phyloP scores from a whole-genome alignment of 2,113 vertebrate genomes.

The Martes martes region DNA sequence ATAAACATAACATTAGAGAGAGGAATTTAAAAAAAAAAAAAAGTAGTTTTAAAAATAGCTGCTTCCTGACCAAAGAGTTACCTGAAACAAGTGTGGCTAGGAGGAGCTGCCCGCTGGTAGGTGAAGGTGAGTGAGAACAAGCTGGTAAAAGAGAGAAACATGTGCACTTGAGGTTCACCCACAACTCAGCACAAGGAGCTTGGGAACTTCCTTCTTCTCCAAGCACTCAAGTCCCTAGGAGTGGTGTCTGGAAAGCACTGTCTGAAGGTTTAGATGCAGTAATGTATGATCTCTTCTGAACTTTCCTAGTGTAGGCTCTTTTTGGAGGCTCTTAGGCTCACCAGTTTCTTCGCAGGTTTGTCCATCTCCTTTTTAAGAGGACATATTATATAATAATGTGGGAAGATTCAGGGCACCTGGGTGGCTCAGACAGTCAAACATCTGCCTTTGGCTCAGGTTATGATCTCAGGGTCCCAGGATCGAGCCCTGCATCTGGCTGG shows the following conservation, averaged over 20 bases:
- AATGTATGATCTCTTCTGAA: neutral
- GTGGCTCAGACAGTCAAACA: no score
- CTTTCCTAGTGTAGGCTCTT: neutral
- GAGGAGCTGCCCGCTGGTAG: neutral
- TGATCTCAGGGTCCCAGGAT: no score
- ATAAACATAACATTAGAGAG: neutral
- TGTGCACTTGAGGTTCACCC: neutral
- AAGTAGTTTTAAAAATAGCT: neutral
- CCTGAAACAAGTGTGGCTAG: neutral
- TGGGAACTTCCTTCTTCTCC: neutral
- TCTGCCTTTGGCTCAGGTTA: no score
- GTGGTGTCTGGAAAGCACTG: no score
- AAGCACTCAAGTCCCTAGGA: neutral
- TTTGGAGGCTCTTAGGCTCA: neutral
- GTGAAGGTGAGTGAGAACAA: neutral
- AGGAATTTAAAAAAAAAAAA: neutral
- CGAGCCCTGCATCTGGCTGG: no score
- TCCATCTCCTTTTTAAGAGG: neutral
- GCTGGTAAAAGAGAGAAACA: neutral
- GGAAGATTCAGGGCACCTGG: neutral
- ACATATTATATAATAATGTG: neutral
- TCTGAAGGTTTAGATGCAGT: neutral
- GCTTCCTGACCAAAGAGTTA: neutral
- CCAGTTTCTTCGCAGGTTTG: neutral
- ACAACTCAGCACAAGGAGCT: neutral